Conservation (phyloP, 2,888 invertebrate genomes). For the Temnothorax unifasciatus region DNA sequence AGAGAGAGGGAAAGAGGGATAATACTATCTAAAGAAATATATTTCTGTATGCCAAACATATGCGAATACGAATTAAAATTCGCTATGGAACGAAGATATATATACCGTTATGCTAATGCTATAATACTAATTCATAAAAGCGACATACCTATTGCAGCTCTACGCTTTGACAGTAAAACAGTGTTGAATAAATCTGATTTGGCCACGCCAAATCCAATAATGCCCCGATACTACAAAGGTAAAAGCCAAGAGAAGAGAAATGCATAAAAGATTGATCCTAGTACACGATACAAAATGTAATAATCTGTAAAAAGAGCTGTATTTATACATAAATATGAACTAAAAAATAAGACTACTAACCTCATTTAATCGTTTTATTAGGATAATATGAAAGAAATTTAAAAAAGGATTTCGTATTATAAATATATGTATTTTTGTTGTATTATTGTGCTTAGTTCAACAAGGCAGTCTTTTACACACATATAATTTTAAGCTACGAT, state of each 20-base stretch:
- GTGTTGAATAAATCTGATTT: slow-evolving; percentile 17
- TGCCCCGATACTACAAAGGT: slow-evolving; percentile 8
- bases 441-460: background rate
- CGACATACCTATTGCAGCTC: background rate
- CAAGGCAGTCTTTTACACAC: background rate
- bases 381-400: background rate
- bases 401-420: background rate
- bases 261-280: background rate
- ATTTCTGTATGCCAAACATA: background rate
- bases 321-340: background rate
- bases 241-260: slow-evolving; percentile 5
- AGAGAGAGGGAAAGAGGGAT: too few species aligned
- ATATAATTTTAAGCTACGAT: background rate
- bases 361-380: background rate
- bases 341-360: background rate
- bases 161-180: slow-evolving; percentile 9
- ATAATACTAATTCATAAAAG: slow-evolving; percentile 3
- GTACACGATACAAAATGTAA: background rate
- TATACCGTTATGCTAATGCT: background rate
- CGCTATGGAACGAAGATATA: background rate
- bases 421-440: background rate
- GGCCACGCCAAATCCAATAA: background rate
- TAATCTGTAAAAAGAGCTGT: background rate
- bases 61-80: background rate
- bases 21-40: background rate